These are phyloP conservation scores for Myotis findleyi DNA, from an alignment of 2,797 vertebrate genomes.

Conservation along the genomic window DNA sequence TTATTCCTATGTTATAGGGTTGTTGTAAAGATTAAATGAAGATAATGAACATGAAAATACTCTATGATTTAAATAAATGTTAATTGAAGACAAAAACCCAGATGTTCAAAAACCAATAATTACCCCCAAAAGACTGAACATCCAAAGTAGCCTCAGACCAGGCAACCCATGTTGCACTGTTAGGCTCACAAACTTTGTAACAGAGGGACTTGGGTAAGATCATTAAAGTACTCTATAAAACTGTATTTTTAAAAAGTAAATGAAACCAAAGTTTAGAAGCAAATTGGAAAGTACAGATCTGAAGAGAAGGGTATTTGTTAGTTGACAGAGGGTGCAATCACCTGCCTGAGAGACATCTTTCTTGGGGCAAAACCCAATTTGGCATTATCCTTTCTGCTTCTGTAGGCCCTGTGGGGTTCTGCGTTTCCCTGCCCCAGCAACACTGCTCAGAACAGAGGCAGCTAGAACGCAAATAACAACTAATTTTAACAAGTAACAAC, in stretches of 20 bases:
- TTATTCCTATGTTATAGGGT: slow-evolving; percentile 21
- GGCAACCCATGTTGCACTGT: not conserved
- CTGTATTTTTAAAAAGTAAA: slow-evolving; percentile 5
- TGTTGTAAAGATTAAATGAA: slow-evolving; percentile 59
- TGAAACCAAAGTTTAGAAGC: slow-evolving; percentile 18
- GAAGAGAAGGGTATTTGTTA: slow-evolving; percentile 26
- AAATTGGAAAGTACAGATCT: slow-evolving; percentile 15
- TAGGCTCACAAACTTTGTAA: slow-evolving; percentile 32
- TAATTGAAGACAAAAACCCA: slow-evolving; percentile 46
- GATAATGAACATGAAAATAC: slow-evolving; percentile 51
- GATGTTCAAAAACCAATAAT: slow-evolving; percentile 1
- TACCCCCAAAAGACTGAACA: not conserved
- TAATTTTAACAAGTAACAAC: slow-evolving; percentile 54
- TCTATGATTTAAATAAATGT: slow-evolving; percentile 59
- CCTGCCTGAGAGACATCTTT: slow-evolving; percentile 33
- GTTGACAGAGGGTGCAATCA: not conserved
- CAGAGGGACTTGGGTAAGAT: not conserved
- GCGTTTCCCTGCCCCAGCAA: not conserved
- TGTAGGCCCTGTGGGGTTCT: not conserved
- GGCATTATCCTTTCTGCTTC: slow-evolving; percentile 30
- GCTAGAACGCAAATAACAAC: not conserved
- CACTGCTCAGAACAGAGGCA: not conserved
- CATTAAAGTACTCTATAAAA: slow-evolving; percentile 18
- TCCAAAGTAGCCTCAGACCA: slow-evolving; percentile 13
- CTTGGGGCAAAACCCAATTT: slow-evolving; percentile 1